Conservation (phyloP, 2,113 vertebrate genomes). For the Arizona elegans region DNA sequence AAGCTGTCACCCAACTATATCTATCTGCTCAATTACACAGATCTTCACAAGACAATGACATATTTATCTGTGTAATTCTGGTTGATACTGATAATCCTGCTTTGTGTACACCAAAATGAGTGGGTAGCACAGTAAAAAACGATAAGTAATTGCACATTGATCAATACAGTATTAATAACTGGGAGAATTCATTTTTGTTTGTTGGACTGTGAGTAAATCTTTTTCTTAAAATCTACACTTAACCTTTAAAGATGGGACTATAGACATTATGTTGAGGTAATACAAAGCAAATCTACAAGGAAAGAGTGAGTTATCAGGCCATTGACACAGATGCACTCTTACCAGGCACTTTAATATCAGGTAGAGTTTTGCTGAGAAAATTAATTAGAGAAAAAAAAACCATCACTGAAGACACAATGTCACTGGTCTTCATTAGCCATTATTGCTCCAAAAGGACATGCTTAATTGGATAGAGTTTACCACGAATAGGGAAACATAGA, state of each 20-base stretch:
- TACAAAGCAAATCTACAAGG: conserved; percentile 33
- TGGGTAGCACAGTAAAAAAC: conserved; percentile 26
- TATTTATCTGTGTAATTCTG: background rate
- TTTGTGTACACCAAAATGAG: conserved; percentile 34
- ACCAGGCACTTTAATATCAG: conserved; percentile 49
- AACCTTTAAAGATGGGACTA: conserved; percentile 11
- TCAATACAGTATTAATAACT: conserved; percentile 36
- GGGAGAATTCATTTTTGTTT: conserved; percentile 35
- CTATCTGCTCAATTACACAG: background rate
- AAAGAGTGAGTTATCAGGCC: conserved; percentile 23
- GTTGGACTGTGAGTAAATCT: conserved; percentile 20
- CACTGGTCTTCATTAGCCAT: conserved; percentile 46
- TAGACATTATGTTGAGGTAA: conserved; percentile 1
- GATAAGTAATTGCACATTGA: conserved; percentile 39
- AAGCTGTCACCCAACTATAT: background rate
- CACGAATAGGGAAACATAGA: conserved; percentile 40
- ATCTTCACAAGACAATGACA: background rate
- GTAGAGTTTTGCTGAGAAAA: conserved; percentile 51
- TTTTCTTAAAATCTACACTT: conserved; percentile 12
- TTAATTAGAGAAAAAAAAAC: conserved; percentile 59
- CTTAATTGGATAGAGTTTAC: conserved; percentile 42
- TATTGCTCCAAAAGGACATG: conserved; percentile 1
- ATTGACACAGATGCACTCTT: conserved; percentile 27
- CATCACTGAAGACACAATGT: conserved; percentile 51
- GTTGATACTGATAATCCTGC: background rate